Evolutionary conservation across 2,888 invertebrate genomes (phyloP).

Genomic region (Mimas tiliae): DNA sequence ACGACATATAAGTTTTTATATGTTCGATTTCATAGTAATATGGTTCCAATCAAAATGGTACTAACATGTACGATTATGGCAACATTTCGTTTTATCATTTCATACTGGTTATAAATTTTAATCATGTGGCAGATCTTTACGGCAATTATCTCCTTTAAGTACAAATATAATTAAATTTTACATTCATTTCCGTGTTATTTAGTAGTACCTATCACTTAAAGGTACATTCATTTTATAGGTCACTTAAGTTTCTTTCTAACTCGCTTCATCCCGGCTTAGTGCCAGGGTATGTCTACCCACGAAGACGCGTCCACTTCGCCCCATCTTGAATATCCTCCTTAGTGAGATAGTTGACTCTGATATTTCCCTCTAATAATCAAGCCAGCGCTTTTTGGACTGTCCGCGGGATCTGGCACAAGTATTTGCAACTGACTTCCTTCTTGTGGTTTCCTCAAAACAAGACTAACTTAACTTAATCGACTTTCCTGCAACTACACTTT

Average conservation of each 20-base stretch:
- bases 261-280: too few relatives aligned
- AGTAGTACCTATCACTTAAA: constrained; percentile 1
- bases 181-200: constrained; percentile 5
- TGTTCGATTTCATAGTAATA: not conserved
- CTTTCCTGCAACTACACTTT: too few relatives aligned
- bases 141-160: constrained; percentile 18
- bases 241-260: not conserved
- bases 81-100: constrained; percentile 2
- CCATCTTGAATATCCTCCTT: too few relatives aligned
- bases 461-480: too few relatives aligned
- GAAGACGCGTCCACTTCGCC: too few relatives aligned
- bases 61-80: not conserved
- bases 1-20: not conserved
- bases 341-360: too few relatives aligned
- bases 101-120: constrained; percentile 9
- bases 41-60: not conserved
- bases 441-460: too few relatives aligned
- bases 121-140: constrained; percentile 13
- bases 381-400: too few relatives aligned
- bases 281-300: too few relatives aligned
- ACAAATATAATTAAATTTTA: constrained; percentile 14
- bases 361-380: too few relatives aligned
- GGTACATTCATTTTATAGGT: not conserved
- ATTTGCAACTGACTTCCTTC: too few relatives aligned
- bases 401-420: too few relatives aligned